These are phyloP conservation scores for Lepidochitona cinerea DNA, from an alignment of 2,888 invertebrate species.

Conservation along the genomic window DNA sequence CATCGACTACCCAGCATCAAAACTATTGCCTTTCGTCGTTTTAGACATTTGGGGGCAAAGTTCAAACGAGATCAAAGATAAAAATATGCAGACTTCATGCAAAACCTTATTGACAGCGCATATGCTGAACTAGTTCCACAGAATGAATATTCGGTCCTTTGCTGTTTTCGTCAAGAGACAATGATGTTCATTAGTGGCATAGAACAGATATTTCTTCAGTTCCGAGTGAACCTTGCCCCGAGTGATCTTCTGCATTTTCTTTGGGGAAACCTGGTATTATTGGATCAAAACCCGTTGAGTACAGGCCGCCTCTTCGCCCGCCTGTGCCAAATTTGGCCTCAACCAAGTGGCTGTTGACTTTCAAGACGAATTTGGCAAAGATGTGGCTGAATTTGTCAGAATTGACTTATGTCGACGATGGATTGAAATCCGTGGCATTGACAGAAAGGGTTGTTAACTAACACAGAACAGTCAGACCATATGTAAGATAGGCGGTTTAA, in stretches of 20 bases:
- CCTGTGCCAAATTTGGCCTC: conserved; percentile 29
- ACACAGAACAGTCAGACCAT: conserved; percentile 20
- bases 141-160: conserved; percentile 15
- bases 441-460: conserved; percentile 24
- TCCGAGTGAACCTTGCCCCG: conserved; percentile 11
- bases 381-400: conserved; percentile 25
- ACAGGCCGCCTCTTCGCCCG: conserved; percentile 31
- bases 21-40: conserved; percentile 10
- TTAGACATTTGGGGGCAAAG: neutral
- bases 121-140: neutral
- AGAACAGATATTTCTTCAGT: conserved; percentile 28
- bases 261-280: conserved; percentile 11
- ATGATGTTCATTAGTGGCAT: conserved; percentile 31
- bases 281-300: conserved; percentile 14
- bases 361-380: conserved; percentile 16
- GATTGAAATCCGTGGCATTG: conserved; percentile 23
- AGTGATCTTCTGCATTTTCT: conserved; percentile 22
- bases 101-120: neutral
- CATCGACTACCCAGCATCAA: conserved; percentile 19
- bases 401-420: conserved; percentile 40
- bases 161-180: conserved; percentile 23
- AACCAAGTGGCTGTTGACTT: conserved; percentile 19
- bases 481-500: conserved; percentile 29
- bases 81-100: conserved; percentile 9
- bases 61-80: conserved; percentile 5